Percentiles rank a stretch among this genome's conserved stretches.
These are phyloP conservation scores for Coelogynopora nodosa DNA, from an alignment of 2,888 invertebrate species.

Conservation along the genomic window DNA sequence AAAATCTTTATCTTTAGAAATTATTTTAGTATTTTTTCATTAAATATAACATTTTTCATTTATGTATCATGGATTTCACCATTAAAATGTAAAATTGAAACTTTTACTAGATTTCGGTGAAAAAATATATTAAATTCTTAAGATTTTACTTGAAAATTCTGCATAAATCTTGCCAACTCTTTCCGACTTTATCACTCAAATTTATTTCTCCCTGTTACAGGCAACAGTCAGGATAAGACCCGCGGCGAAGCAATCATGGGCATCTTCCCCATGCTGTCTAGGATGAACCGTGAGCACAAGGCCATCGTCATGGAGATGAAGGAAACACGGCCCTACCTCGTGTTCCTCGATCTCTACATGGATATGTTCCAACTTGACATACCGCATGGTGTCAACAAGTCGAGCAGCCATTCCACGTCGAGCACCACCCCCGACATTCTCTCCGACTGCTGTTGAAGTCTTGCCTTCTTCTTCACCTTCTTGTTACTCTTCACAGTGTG, in stretches of 20 bases:
- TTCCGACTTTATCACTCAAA: background rate
- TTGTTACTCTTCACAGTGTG: background rate
- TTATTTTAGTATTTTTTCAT: no score
- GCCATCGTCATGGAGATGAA: slow-evolving; percentile 23
- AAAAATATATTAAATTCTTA: no score
- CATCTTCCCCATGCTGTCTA: slow-evolving; percentile 34
- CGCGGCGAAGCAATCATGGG: background rate
- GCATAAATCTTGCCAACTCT: no score
- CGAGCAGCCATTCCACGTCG: background rate
- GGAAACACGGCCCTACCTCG: slow-evolving; percentile 16
- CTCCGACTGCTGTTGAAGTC: background rate
- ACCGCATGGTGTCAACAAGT: background rate
- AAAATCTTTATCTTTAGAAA: no score
- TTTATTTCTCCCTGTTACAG: background rate
- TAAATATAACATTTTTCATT: no score
- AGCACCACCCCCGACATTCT: background rate
- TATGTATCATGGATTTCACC: no score
- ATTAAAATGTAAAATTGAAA: no score
- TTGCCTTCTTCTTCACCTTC: background rate
- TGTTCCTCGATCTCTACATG: slow-evolving; percentile 37
- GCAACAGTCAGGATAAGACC: background rate
- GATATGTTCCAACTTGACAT: slow-evolving; percentile 41
- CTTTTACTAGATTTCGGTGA: no score
- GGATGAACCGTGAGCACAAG: slow-evolving; percentile 39
- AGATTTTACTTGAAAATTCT: no score